A percentile compares a stretch with the other conserved stretches of the same genome.
These are phyloP conservation scores for Orthonychiurus folsomi DNA, from an alignment of 2,888 invertebrate genomes.

Conservation along the genomic window DNA sequence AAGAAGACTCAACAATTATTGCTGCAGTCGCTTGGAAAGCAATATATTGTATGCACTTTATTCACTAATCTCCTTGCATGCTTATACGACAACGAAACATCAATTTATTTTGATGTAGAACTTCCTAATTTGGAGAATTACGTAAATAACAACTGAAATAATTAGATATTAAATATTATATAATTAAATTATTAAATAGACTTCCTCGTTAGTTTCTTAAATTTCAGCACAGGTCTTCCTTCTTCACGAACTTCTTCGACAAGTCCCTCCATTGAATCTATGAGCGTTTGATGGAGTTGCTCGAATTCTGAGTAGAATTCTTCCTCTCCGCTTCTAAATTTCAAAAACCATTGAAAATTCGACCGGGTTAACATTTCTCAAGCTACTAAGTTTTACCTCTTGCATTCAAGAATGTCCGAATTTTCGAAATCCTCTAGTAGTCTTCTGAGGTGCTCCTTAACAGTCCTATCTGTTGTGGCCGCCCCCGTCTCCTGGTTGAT, in stretches of 20 bases:
- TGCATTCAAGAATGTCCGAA: neutral
- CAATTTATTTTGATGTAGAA: neutral
- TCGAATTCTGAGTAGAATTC: neutral
- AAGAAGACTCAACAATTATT: slow-evolving; percentile 10
- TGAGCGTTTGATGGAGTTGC: neutral
- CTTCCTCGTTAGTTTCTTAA: neutral
- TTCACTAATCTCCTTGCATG: slow-evolving; percentile 9
- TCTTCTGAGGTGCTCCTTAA: neutral
- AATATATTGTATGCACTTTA: slow-evolving; percentile 7
- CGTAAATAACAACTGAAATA: neutral
- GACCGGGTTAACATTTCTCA: neutral
- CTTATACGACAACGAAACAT: slow-evolving; percentile 1
- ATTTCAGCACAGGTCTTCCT: neutral
- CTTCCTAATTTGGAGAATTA: slow-evolving; percentile 6
- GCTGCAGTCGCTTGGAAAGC: slow-evolving; percentile 1
- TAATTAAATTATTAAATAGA: neutral
- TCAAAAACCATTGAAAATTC: neutral
- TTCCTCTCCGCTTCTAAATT: neutral
- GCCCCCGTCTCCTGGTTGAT: neutral
- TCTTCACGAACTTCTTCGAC: neutral
- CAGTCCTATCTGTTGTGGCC: neutral
- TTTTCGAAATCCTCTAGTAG: neutral
- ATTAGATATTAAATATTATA: neutral
- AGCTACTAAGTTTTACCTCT: neutral
- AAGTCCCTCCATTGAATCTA: neutral